Evolutionary conservation across 2,888 invertebrate genomes (phyloP).

Genomic region (Cotesia congregata): DNA sequence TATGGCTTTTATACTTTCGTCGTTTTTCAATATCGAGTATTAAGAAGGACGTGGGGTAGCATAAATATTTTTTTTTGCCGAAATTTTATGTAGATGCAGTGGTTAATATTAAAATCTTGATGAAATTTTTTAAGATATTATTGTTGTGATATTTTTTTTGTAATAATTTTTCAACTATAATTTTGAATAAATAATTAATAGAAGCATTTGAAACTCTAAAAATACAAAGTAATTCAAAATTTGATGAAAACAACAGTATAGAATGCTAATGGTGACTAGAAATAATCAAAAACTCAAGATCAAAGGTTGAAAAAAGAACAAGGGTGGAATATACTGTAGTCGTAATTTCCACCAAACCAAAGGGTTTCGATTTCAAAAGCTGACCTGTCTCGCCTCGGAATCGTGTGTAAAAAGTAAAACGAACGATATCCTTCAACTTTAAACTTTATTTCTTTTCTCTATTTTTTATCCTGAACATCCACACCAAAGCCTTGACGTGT

Average conservation of each 20-base stretch:
- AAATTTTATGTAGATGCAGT: too few species aligned
- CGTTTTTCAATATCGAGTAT: neutral
- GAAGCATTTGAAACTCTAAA: neutral
- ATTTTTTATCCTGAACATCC: neutral
- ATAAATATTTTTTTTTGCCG: neutral
- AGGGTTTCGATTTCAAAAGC: slow-evolving; percentile 48
- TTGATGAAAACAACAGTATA: neutral
- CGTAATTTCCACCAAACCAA: slow-evolving; percentile 10
- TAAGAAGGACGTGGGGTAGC: neutral
- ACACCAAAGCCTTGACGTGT: slow-evolving; percentile 20
- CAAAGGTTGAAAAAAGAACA: neutral
- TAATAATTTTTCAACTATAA: too few species aligned
- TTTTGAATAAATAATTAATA: too few species aligned
- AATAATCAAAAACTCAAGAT: neutral
- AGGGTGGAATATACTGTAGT: neutral
- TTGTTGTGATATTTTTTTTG: too few species aligned
- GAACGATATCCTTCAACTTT: neutral
- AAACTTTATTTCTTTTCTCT: slow-evolving; percentile 44
- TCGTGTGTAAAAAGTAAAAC: slow-evolving; percentile 35
- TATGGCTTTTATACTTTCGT: neutral
- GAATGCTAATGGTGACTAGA: neutral
- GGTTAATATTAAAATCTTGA: too few species aligned
- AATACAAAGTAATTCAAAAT: neutral
- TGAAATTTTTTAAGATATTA: too few species aligned
- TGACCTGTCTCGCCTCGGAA: slow-evolving; percentile 34